A percentile compares a stretch with the other conserved stretches of the same genome.
phyloP scores from a whole-genome alignment of 2,113 vertebrate species.

The Camarhynchus parvulus region DNA sequence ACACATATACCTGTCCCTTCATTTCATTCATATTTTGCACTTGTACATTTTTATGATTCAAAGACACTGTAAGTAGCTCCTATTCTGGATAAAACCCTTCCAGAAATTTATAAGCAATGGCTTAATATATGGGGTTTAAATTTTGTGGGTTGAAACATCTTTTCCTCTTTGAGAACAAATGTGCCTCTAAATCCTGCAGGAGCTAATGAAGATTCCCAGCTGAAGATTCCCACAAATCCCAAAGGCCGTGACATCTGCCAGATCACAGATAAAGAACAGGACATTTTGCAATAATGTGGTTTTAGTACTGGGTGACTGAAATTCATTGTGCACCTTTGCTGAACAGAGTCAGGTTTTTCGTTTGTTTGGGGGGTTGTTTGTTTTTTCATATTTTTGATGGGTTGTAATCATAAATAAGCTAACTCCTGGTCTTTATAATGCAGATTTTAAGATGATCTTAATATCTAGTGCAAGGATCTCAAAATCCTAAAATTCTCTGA shows the following conservation, averaged over 20 bases:
- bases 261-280: neutral
- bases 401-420: neutral
- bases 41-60: neutral
- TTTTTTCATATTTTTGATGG: neutral
- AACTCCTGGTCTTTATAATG: neutral
- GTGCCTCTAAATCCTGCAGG: neutral
- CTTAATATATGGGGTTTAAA: neutral
- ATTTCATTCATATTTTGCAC: neutral
- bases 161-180: constrained; percentile 8
- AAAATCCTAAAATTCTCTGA: neutral
- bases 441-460: neutral
- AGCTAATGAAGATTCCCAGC: neutral
- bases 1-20: neutral
- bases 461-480: neutral
- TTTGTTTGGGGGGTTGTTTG: neutral
- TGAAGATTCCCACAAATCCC: constrained; percentile 5
- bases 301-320: neutral
- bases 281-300: neutral
- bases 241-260: neutral
- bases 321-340: neutral
- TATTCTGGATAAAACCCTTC: neutral
- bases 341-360: accelerated
- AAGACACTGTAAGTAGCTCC: neutral
- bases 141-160: neutral
- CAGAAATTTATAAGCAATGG: neutral